Base-by-base conservation (phyloP, 2,888 invertebrate genomes). In the Meteorus colon region DNA sequence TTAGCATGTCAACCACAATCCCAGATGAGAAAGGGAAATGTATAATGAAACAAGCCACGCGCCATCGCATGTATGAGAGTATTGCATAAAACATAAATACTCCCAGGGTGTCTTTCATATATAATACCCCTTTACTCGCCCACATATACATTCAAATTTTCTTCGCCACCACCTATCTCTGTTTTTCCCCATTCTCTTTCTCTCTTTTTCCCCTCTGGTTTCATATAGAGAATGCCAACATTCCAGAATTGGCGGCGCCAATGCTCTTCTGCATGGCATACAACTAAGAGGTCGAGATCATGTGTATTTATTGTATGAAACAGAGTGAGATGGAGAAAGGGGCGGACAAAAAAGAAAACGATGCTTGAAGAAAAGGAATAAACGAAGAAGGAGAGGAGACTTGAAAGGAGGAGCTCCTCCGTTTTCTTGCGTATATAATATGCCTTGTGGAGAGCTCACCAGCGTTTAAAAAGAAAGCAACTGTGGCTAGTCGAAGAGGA, bases 241-340 rank as follows among this genome's bases (percentile, higher is more conserved):
- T 72, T 72, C 72, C 72, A 72, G 31, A 59, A 67, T 48, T 67
- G 72, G 41, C 72, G 75, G 71, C 75, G 75, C 75, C 75, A 75
- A 71, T 75, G 75, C 27, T 72, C 66, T 75, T 66, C 71, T 75
- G 72, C 72, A 72, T 72, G 37, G 71, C 65, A 55, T 65, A 72
- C 29, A 41, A 71, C 37, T 65, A 31, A 73, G 27, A 75, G 78
- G 63, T 77, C 77, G 62, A 78, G 75, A 41, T 12, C n/a, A 8
- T 55, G 45, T 79, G 63, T 45, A 37, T 69, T 6, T 74, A 79
- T 59, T 77, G 77, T 69, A 51, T 66, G 62, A 72, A 41, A 68
- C 59, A 27, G 55, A 55, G 55, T 27, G 63, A 48, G 60, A 48
- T 34, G 60, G 72, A 69, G 41, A 16, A n/a, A n/a, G 55, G 63